A percentile compares a stretch with the other conserved stretches of the same genome.
Conservation (phyloP, 2,888 invertebrate species). For the Cybosia mesomella region DNA sequence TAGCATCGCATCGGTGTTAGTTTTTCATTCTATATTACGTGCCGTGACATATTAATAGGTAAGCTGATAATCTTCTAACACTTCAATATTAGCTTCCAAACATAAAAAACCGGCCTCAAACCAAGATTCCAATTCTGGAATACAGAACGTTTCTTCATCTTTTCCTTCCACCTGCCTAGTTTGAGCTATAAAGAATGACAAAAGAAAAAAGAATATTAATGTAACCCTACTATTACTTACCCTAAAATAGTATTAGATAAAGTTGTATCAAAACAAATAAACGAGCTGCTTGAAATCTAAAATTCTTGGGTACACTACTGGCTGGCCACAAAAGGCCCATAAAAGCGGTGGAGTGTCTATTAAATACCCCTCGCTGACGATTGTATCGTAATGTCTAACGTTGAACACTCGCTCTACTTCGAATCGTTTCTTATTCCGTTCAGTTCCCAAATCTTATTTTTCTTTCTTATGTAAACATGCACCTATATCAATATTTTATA, state of each 20-base stretch:
- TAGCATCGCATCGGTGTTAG: too few relatives aligned
- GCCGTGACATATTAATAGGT: too few relatives aligned
- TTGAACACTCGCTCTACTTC: conserved; percentile 30
- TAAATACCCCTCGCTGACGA: conserved; percentile 39
- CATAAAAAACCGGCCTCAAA: too few relatives aligned
- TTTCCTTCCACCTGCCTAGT: too few relatives aligned
- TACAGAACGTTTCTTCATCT: too few relatives aligned
- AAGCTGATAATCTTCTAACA: too few relatives aligned
- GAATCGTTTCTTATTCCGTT: neutral
- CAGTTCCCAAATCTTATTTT: neutral
- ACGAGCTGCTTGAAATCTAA: neutral
- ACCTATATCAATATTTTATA: too few relatives aligned
- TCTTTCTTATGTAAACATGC: neutral
- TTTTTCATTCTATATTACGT: too few relatives aligned
- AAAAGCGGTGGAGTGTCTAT: conserved; percentile 49
- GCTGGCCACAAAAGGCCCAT: conserved; percentile 34
- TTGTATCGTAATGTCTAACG: conserved; percentile 51
- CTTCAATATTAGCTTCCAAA: too few relatives aligned
- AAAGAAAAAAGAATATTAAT: too few relatives aligned
- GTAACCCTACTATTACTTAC: neutral
- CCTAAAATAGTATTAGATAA: conserved; percentile 8
- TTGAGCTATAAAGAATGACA: too few relatives aligned
- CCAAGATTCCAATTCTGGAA: too few relatives aligned
- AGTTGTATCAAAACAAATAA: neutral
- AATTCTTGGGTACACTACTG: conserved; percentile 24